Base-by-base conservation (phyloP, 1,140 invertebrate species). In the Trinorchestia longiramus region DNA sequence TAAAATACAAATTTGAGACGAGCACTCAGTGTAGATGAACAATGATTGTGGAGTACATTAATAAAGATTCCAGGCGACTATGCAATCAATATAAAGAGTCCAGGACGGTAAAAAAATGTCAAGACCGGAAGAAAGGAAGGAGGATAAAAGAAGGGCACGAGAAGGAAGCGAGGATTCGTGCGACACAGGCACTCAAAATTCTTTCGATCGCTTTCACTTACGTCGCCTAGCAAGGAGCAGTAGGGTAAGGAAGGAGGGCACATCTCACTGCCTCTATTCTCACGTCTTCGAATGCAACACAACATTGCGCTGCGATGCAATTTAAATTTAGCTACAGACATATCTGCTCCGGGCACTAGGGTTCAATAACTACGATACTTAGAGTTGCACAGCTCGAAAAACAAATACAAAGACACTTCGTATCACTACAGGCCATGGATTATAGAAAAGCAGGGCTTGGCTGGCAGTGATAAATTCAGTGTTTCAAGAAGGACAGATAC, bases 141-240 rank as follows among this genome's bases (percentile, higher is more conserved):
- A 36, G 36, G 62, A 36, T 3, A 23, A 28, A 36, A 36, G 36
- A 19, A 77, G 62, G 62, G 36, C 62, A 77, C 62, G 62, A 23
- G 62, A 77, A 77, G 62, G 62, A 77, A 77, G 28, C 36, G 15
- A 3, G 11, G 43, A 42, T 36, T 87, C 87, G 88, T 11, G 41
- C 36, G n/a, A 41, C 3, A 11, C 88, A 90, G 43, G 88, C 88
- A 90, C 41, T 42, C 43, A 90, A 90, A 90, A 41, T 90, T 90
- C 88, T 90, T 90, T 90, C 88, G 88, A 90, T 43, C 41, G 88
- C 41, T 90, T 90, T 42, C 88, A 90, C 88, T 90, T 90, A 90
- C 88, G 41, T 77, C 62, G 11, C 62, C 62, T 77, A 77, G 62
- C 62, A 77, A 23, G 47, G 19, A 36, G 62, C 62, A 3, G 62